These are phyloP conservation scores for Scortum barcoo DNA, from an alignment of 2,113 vertebrate species.

Conservation along the genomic window DNA sequence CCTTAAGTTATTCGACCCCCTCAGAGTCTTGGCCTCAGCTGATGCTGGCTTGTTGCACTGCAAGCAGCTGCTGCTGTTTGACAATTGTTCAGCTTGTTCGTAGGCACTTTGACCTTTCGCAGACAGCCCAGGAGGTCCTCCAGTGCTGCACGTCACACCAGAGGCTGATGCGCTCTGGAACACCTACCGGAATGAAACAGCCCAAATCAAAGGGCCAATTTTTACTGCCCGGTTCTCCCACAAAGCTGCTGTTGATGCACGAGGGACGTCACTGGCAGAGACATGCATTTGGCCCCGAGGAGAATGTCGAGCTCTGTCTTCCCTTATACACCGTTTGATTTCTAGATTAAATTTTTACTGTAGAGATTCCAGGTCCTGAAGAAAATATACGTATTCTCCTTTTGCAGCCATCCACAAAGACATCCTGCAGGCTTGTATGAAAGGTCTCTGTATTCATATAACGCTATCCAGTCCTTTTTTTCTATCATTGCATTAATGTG, in stretches of 20 bases:
- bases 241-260: slow-evolving; percentile 68
- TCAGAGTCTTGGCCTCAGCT: slow-evolving; percentile 26
- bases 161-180: slow-evolving; percentile 33
- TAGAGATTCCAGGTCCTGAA: slow-evolving; percentile 42
- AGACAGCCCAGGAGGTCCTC: slow-evolving; percentile 25
- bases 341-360: slow-evolving; percentile 40
- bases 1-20: slow-evolving; percentile 7
- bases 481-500: slow-evolving; percentile 57
- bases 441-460: slow-evolving; percentile 35
- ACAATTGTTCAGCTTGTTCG: slow-evolving; percentile 48
- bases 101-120: slow-evolving; percentile 39
- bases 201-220: slow-evolving; percentile 55
- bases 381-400: slow-evolving; percentile 42
- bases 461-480: slow-evolving; percentile 21
- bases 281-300: slow-evolving; percentile 55
- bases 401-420: slow-evolving; percentile 57
- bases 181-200: slow-evolving; percentile 24
- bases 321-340: slow-evolving; percentile 50
- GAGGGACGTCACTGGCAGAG: slow-evolving; percentile 45
- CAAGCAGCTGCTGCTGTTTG: slow-evolving; percentile 37
- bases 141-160: slow-evolving; percentile 3
- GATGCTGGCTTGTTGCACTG: slow-evolving; percentile 7
- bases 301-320: slow-evolving; percentile 58
- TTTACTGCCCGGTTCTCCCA: slow-evolving; percentile 28
- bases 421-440: slow-evolving; percentile 33